These are phyloP conservation scores for Agrochola litura DNA, from an alignment of 2,888 invertebrate species.

Conservation along the genomic window DNA sequence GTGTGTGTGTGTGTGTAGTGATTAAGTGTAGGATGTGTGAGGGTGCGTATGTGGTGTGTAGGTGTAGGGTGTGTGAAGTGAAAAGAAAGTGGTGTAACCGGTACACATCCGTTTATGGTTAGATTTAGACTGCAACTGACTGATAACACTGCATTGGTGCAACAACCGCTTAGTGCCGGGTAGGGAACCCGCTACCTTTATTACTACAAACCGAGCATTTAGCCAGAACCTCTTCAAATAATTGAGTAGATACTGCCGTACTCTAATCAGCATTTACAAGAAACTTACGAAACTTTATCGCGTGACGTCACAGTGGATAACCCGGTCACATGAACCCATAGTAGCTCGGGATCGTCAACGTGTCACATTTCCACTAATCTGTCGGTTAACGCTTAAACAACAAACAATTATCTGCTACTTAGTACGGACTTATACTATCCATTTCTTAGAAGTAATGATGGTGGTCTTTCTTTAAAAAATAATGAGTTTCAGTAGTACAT, in stretches of 20 bases:
- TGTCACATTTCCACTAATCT: slow-evolving; percentile 73
- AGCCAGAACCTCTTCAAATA: not conserved
- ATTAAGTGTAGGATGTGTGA: too few relatives aligned
- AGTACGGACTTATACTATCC: not conserved
- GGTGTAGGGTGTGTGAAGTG: too few relatives aligned
- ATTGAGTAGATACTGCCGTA: not conserved
- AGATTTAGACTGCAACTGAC: too few relatives aligned
- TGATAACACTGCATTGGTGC: not conserved
- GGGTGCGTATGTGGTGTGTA: too few relatives aligned
- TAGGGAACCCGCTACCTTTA: too few relatives aligned
- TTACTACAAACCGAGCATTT: not conserved
- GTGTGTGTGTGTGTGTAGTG: too few relatives aligned
- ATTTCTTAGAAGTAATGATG: slow-evolving; percentile 18
- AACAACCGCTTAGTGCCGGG: not conserved
- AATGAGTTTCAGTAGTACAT: too few relatives aligned
- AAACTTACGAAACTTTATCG: slow-evolving; percentile 55
- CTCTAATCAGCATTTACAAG: slow-evolving; percentile 29
- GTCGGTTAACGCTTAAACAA: slow-evolving; percentile 60
- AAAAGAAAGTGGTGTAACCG: too few relatives aligned
- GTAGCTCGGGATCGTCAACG: slow-evolving; percentile 66
- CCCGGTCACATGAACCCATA: slow-evolving; percentile 76
- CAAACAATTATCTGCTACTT: slow-evolving; percentile 47
- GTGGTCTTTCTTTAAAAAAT: not conserved
- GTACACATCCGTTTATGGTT: too few relatives aligned
- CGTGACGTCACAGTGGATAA: slow-evolving; percentile 70